phyloP scores from a whole-genome alignment of 2,888 invertebrate species.

The Drosophila fulvimacula region DNA sequence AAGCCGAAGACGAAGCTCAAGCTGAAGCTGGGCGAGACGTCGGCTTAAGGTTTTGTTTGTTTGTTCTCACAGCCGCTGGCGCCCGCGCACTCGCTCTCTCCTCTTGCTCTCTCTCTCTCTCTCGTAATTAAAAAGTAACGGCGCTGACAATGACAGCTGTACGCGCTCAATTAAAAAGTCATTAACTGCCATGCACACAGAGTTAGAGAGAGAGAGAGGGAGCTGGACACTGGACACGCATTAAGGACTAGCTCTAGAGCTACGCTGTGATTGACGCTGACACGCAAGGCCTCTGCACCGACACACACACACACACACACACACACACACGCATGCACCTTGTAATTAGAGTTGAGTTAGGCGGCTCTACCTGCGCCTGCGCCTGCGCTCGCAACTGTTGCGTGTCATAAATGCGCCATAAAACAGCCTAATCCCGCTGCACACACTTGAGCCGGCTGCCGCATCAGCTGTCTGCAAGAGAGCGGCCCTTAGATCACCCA shows the following conservation, averaged over 20 bases:
- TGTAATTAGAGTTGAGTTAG: conserved; percentile 64
- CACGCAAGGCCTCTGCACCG: conserved; percentile 60
- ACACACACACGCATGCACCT: conserved; percentile 47
- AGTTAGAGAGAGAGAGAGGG: conserved; percentile 12
- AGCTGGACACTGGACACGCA: conserved; percentile 43
- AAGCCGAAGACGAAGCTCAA: conserved; percentile 35
- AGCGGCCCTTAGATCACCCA: conserved; percentile 17
- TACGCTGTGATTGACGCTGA: conserved; percentile 68
- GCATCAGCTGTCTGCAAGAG: conserved; percentile 59
- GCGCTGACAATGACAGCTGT: conserved; percentile 75
- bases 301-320: conserved; percentile 3
- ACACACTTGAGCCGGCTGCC: conserved; percentile 43
- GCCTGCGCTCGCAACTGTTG: conserved; percentile 62
- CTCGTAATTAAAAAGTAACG: conserved; percentile 72
- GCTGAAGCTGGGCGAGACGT: conserved; percentile 13
- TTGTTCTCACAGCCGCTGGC: conserved; percentile 35
- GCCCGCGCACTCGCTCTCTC: conserved; percentile 4
- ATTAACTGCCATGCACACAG: conserved; percentile 65
- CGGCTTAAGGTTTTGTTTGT: conserved; percentile 44
- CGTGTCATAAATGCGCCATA: conserved; percentile 71
- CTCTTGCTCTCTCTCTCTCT: conserved; percentile 32
- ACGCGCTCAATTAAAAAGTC: conserved; percentile 78
- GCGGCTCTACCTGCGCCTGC: conserved; percentile 34
- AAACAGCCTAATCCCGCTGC: conserved; percentile 64
- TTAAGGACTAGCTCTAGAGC: conserved; percentile 58